These are phyloP conservation scores for Microcaecilia unicolor DNA, from an alignment of 2,797 vertebrate genomes.

Conservation along the genomic window DNA sequence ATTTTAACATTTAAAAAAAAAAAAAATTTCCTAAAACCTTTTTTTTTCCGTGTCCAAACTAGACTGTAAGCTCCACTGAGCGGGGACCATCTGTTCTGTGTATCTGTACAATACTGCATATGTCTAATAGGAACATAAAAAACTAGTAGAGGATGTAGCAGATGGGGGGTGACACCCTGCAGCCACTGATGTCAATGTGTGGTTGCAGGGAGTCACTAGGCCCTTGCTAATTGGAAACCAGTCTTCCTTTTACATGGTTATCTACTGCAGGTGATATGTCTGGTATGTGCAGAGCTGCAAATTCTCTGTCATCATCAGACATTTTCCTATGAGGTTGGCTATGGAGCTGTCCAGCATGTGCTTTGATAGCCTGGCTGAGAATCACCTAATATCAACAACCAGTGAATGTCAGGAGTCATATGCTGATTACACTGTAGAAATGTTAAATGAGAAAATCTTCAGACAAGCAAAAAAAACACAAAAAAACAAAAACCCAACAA, in stretches of 20 bases:
- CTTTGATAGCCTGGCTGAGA: constrained; percentile 1
- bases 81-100: too few relatives aligned
- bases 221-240: constrained; percentile 10
- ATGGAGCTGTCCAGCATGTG: neutral
- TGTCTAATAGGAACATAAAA: too few relatives aligned
- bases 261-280: constrained; percentile 1
- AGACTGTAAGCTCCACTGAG: too few relatives aligned
- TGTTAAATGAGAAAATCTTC: too few relatives aligned
- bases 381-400: constrained; percentile 1
- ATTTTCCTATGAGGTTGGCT: constrained; percentile 1
- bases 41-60: too few relatives aligned
- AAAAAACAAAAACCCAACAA: too few relatives aligned
- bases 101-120: too few relatives aligned
- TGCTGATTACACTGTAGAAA: neutral
- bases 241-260: neutral
- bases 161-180: neutral
- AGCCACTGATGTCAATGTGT: too few relatives aligned
- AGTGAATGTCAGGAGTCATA: constrained; percentile 11
- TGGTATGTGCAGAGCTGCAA: neutral
- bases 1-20: too few relatives aligned
- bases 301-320: neutral
- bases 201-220: neutral
- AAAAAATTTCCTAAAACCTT: too few relatives aligned
- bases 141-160: neutral
- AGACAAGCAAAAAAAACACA: too few relatives aligned